Evolutionary conservation across 2,888 invertebrate species (phyloP).

Genomic region (Epistrophe grossulariae): DNA sequence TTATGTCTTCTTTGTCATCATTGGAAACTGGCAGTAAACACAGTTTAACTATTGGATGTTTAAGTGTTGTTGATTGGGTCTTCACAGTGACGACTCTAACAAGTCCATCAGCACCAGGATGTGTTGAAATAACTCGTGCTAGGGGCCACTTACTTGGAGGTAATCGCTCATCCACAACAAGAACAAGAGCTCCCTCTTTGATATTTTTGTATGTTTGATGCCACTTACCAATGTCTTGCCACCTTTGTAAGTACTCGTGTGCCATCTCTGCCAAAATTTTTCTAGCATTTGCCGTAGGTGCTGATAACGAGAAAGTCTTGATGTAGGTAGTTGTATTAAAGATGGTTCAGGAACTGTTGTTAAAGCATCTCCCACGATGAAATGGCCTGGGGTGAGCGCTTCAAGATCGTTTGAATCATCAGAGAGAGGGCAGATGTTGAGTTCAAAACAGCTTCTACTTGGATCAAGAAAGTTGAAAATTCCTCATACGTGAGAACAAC

Average conservation of each 20-base stretch:
- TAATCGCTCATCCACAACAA: neutral
- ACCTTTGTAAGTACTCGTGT: neutral
- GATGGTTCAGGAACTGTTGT: neutral
- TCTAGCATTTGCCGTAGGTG: slow-evolving; percentile 10
- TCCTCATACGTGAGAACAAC: slow-evolving; percentile 50
- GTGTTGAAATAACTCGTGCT: too few relatives aligned
- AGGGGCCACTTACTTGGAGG: neutral
- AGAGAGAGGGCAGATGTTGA: neutral
- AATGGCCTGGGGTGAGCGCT: too few relatives aligned
- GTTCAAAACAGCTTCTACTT: slow-evolving; percentile 59
- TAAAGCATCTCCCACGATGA: too few relatives aligned
- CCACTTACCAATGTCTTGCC: neutral
- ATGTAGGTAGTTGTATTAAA: neutral
- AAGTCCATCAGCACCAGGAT: neutral
- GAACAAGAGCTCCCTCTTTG: neutral
- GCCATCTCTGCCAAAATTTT: slow-evolving; percentile 21
- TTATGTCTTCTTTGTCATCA: too few relatives aligned
- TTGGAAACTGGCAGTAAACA: neutral
- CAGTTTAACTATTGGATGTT: neutral
- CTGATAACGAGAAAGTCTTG: slow-evolving; percentile 13
- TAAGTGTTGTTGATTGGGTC: neutral
- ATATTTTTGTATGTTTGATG: neutral
- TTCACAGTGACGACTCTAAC: neutral
- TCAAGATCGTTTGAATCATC: too few relatives aligned
- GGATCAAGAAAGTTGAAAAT: slow-evolving; percentile 49